phyloP scores from a whole-genome alignment of 1,140 invertebrate genomes.

The Glomeris maerens region DNA sequence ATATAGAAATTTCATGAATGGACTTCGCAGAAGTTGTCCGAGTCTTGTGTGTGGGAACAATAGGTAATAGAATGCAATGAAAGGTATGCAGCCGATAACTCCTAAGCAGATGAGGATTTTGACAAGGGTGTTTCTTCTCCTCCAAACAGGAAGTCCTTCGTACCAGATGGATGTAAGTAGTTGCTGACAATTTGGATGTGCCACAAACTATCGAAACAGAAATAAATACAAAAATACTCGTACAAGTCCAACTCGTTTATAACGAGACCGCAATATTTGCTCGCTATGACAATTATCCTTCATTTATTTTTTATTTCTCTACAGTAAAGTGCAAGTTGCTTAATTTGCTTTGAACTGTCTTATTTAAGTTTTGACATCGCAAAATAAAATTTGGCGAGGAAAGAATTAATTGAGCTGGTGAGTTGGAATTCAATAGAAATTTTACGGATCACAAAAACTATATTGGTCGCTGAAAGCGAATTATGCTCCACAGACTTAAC shows the following conservation, averaged over 20 bases:
- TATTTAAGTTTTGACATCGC: background rate
- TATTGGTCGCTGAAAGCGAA: too few relatives aligned
- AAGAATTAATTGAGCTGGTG: too few relatives aligned
- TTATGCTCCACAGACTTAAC: too few relatives aligned
- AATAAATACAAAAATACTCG: too few relatives aligned
- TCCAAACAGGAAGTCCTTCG: constrained; percentile 39
- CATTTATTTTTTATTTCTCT: too few relatives aligned
- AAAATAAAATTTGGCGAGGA: background rate
- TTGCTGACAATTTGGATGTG: constrained; percentile 43
- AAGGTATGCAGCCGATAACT: constrained; percentile 32
- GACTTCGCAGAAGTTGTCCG: constrained; percentile 37
- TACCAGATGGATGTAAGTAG: constrained; percentile 42
- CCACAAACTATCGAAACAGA: constrained; percentile 36
- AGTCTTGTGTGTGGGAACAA: constrained; percentile 36
- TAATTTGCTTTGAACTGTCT: too few relatives aligned
- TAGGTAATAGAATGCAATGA: constrained; percentile 37
- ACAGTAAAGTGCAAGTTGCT: too few relatives aligned
- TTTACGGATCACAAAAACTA: too few relatives aligned
- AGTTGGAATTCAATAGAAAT: too few relatives aligned
- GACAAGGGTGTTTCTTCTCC: constrained; percentile 34
- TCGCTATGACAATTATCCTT: too few relatives aligned
- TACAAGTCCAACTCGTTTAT: too few relatives aligned
- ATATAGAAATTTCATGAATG: constrained; percentile 44
- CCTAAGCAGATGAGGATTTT: constrained; percentile 35
- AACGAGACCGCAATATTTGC: too few relatives aligned